Base-by-base conservation (phyloP, 2,797 vertebrate genomes). In the Dermochelys coriacea region DNA sequence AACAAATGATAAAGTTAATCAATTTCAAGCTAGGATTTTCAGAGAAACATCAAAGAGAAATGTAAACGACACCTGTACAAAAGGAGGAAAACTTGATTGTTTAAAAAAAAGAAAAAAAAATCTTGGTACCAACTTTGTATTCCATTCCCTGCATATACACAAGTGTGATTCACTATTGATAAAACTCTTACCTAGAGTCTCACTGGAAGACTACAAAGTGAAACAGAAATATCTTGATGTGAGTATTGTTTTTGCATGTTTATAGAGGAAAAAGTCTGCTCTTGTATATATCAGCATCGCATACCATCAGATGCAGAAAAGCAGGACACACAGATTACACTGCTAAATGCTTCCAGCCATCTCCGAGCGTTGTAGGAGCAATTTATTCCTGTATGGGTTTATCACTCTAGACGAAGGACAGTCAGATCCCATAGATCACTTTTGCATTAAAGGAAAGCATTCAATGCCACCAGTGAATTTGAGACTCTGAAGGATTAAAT, bases 1-100 rank as follows among this genome's bases (percentile, higher is more conserved):
- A 90, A n/a, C 88, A 94, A 87, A 93, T 93, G 94, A 91, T 14
- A 93, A 91, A 92, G 93, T 86, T 86, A 84, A 95, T 87, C 50
- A 87, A 59, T 29, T 82, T 61, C 75, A 82, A 91, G 84, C 23
- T n/a, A 86, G 47, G 90, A 10, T 59, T 93, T 75, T 88, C 51
- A 57, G n/a, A 77, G 25, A 77, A 88, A 59, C 11, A 15, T 83
- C 75, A 87, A 91, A 50, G 45, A 50, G 84, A 89, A 91, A 90
- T 52, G 82, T 87, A 79, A 93, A 82, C 21, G 16, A 68, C 64
- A 31, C 16, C 3, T 57, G 47, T n/a, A 29, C 37, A 85, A 19
- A 3, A 87, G 59, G 50, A 86, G 50, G 19, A 68, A 84, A 0
- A 0, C 11, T 25, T 8, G 80, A 11, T 18, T 92, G 12, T 15